Evolutionary conservation across 2,797 vertebrate species (phyloP).

Genomic region (Spheniscus humboldti): DNA sequence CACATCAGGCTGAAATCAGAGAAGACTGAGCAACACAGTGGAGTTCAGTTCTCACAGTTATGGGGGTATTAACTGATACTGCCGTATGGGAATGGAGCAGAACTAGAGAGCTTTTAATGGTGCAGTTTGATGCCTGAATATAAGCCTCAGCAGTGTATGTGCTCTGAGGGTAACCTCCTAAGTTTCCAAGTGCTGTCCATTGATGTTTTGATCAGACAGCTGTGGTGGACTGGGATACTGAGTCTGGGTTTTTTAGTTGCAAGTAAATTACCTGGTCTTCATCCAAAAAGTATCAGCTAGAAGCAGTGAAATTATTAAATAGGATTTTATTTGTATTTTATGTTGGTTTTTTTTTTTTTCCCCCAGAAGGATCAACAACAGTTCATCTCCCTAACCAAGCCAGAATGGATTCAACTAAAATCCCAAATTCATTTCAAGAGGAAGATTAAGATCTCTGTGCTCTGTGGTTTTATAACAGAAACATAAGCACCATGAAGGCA

Average conservation of each 20-base stretch:
- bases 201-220: background rate
- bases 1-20: background rate
- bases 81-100: background rate
- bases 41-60: background rate
- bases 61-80: background rate
- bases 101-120: background rate
- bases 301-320: background rate
- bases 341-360: rapidly evolving
- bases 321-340: background rate
- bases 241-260: rapidly evolving
- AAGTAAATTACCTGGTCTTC: background rate
- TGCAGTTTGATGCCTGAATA: background rate
- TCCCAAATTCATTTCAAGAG: background rate
- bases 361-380: background rate
- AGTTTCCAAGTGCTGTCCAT: background rate
- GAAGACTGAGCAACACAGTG: background rate
- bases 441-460: background rate
- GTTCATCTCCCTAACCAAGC: background rate
- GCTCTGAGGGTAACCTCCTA: background rate
- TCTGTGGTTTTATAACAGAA: background rate
- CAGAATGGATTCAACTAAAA: background rate
- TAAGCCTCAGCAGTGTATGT: background rate
- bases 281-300: background rate
- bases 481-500: background rate
- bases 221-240: background rate